Base-by-base conservation (phyloP, 2,113 vertebrate genomes). In the Hipposideros armiger region DNA sequence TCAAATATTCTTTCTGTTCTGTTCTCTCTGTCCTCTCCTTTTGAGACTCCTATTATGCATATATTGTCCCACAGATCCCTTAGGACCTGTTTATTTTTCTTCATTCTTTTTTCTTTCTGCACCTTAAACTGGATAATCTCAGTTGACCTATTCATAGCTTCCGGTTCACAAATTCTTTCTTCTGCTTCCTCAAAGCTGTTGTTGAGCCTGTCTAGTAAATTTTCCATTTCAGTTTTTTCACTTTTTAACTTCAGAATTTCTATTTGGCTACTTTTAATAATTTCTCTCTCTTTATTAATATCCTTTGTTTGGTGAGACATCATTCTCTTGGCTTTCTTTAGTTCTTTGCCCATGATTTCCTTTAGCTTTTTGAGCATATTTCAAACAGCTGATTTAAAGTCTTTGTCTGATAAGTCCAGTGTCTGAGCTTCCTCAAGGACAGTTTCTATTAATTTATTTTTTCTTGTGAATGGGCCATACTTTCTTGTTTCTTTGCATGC, bases 171-270 rank as follows among this genome's bases (percentile, higher is more conserved):
- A 60, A 11, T 52, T 58, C 36, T 82, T 91, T 83, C 32, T 78
- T 78, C 42, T 78, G 80, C 72, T n/a, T 77, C 60, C 26, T 85
- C 13, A 50, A n/a, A n/a, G 36, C n/a, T 78, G 7, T 42, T 62
- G 1, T 62, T 85, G 11, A 70, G n/a, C 52, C 80, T 64, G 36
- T 77, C 45, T 40, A 85, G 17, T 19, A 47, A 24, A 45, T 30
- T 91, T 95, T 95, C 78, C 17, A 42, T 64, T 73, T 91, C 42
- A 16, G 15, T 91, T 60, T 50, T 22, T 95, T 20, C 3, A 54
- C n/a, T 47, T 62, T 80, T 60, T 64, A 47, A 45, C 54, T 80
- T 45, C 64, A 80, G 73, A 81, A 32, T 74, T 87, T 67, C 40
- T 74, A 24, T 47, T 47, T 74, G 54, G 0, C 58, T 69, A 64